Evolutionary conservation across 2,888 invertebrate genomes (phyloP).

Genomic region (Plemyria rubiginata): DNA sequence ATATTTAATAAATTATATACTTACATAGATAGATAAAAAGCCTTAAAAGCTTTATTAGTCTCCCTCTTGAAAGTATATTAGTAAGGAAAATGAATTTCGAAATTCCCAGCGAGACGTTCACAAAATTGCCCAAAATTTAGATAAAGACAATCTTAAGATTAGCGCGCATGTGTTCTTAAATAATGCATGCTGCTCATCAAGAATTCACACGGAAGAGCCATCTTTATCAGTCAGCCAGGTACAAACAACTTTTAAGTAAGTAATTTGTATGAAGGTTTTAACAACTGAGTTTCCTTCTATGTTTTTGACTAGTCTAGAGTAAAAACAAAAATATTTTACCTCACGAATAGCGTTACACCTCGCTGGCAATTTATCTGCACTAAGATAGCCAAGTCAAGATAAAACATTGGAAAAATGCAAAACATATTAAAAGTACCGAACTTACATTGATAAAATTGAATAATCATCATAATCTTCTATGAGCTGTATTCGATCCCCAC

Average conservation of each 20-base stretch:
- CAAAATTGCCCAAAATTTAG: not conserved
- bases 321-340: too few relatives aligned
- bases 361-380: too few relatives aligned
- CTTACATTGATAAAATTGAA: not conserved
- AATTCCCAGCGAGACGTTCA: not conserved
- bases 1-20: too few relatives aligned
- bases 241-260: not conserved
- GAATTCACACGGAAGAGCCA: slow-evolving; percentile 7
- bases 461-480: not conserved
- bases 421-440: not conserved
- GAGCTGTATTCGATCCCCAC: too few relatives aligned
- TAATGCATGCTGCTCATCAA: slow-evolving; percentile 15
- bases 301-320: too few relatives aligned
- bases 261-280: too few relatives aligned
- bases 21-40: too few relatives aligned
- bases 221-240: slow-evolving; percentile 8
- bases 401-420: not conserved
- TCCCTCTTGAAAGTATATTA: not conserved
- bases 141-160: slow-evolving; percentile 11
- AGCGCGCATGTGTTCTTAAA: slow-evolving; percentile 10
- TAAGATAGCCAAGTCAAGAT: not conserved
- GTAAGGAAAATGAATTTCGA: slow-evolving; percentile 1
- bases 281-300: too few relatives aligned
- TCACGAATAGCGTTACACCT: too few relatives aligned
- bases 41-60: not conserved